These are phyloP conservation scores for Mantis religiosa DNA, from an alignment of 2,888 invertebrate genomes.

Conservation along the genomic window DNA sequence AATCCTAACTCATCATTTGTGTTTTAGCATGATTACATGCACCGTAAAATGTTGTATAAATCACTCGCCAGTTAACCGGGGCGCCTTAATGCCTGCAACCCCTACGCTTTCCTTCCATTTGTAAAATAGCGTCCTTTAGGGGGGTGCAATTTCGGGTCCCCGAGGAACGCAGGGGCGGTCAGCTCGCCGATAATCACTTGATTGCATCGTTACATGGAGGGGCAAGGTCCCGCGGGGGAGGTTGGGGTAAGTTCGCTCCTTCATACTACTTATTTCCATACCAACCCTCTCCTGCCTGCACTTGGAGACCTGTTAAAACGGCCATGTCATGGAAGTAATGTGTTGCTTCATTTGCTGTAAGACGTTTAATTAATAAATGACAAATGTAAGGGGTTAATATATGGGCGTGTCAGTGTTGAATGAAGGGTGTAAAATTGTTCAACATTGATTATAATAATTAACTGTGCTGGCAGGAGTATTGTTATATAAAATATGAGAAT, in stretches of 20 bases:
- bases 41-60: background rate
- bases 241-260: background rate
- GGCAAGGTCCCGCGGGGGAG: background rate
- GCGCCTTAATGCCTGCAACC: background rate
- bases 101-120: background rate
- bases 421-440: too few species aligned
- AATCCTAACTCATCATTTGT: background rate
- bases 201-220: conserved; percentile 14
- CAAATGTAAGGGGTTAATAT: too few species aligned
- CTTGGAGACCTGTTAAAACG: too few species aligned
- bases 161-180: background rate
- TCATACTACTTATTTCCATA: background rate
- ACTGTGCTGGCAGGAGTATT: too few species aligned
- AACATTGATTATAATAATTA: too few species aligned
- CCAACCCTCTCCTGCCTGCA: background rate
- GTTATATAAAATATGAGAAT: too few species aligned
- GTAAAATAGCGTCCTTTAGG: background rate
- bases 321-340: too few species aligned
- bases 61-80: background rate
- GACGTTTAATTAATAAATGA: too few species aligned
- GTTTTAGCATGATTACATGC: background rate
- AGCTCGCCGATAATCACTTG: conserved; percentile 17
- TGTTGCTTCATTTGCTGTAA: too few species aligned
- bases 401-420: too few species aligned
- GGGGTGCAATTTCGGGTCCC: conserved; percentile 4